Conservation (phyloP, 2,888 invertebrate species). For the Ophion ellenae region DNA sequence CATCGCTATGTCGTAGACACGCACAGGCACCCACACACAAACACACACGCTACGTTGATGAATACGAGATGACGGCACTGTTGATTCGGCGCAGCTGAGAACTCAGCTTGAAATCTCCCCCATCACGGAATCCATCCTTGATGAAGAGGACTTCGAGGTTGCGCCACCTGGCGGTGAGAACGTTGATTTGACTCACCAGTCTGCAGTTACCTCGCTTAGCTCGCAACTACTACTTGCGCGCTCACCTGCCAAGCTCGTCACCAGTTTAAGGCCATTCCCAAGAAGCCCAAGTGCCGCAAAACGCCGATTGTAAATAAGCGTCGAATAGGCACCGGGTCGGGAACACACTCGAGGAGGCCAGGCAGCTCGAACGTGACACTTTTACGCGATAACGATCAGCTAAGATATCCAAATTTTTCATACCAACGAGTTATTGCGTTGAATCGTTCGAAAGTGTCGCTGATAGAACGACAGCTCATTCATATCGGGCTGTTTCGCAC, state of each 20-base stretch:
- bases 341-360: neutral
- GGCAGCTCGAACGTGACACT: neutral
- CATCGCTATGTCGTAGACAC: conserved; percentile 17
- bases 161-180: neutral
- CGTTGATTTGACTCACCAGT: neutral
- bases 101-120: too few species aligned
- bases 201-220: neutral
- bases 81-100: too few species aligned
- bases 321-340: neutral
- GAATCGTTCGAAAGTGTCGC: neutral
- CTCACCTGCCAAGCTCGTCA: too few species aligned
- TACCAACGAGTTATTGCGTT: neutral
- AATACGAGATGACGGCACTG: neutral
- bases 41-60: neutral
- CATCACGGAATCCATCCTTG: neutral
- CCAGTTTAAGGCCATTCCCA: too few species aligned
- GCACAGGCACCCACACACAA: neutral
- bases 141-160: neutral
- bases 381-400: neutral
- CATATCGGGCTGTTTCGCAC: too few species aligned
- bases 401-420: neutral
- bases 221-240: neutral
- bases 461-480: neutral
- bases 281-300: too few species aligned
- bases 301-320: too few species aligned